Evolutionary conservation across 2,113 vertebrate genomes (phyloP).

Genomic region (Apodemus sylvaticus): DNA sequence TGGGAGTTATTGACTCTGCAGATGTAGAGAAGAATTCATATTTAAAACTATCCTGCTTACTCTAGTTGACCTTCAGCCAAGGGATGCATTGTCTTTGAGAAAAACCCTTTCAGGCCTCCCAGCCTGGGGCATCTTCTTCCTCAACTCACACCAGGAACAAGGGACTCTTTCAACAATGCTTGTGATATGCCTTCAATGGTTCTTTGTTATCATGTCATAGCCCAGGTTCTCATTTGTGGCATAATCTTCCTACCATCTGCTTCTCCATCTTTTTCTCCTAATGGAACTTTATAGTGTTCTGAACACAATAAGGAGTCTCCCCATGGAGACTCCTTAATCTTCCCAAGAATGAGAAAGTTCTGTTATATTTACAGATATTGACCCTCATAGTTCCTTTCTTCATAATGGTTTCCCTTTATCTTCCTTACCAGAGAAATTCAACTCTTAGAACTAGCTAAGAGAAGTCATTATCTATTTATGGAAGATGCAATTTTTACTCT

Average conservation of each 20-base stretch:
- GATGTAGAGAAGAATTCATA: background rate
- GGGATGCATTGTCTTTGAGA: background rate
- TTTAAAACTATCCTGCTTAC: background rate
- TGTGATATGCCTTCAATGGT: background rate
- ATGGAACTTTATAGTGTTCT: background rate
- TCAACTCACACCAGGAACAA: background rate
- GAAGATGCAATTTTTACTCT: background rate
- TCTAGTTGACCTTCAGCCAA: background rate
- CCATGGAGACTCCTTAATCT: background rate
- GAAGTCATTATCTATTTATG: constrained; percentile 25
- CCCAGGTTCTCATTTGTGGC: background rate
- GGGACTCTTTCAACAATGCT: background rate
- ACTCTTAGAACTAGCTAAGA: background rate
- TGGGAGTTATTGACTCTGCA: background rate
- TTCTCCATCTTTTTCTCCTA: background rate
- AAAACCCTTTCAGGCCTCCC: background rate
- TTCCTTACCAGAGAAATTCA: background rate
- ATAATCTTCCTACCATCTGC: background rate
- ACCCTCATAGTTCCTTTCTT: background rate
- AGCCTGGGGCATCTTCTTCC: background rate
- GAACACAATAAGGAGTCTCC: accelerated
- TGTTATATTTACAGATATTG: background rate
- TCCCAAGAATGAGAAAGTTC: background rate
- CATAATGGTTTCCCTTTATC: background rate
- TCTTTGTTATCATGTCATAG: background rate